phyloP scores from a whole-genome alignment of 2,888 invertebrate species.

The Carabus problematicus region DNA sequence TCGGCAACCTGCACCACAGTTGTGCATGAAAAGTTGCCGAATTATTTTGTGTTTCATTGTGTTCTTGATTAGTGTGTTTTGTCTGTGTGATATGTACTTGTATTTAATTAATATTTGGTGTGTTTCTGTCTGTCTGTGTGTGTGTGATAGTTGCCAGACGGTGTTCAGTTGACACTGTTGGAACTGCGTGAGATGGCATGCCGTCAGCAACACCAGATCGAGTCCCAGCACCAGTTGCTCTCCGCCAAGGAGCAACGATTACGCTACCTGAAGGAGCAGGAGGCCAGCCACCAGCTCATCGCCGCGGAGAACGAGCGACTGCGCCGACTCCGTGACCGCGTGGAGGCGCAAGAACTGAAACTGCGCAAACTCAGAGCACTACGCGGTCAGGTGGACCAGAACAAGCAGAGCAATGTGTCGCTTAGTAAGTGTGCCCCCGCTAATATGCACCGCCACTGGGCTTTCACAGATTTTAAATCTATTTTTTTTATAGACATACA shows the following conservation, averaged over 20 bases:
- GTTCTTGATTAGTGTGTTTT: too few relatives aligned
- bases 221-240: slow-evolving; percentile 90
- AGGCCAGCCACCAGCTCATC: slow-evolving; percentile 77
- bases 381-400: slow-evolving; percentile 92
- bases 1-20: too few relatives aligned
- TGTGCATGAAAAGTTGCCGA: too few relatives aligned
- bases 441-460: too few relatives aligned
- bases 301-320: slow-evolving; percentile 89
- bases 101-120: neutral
- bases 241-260: slow-evolving; percentile 92
- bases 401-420: slow-evolving; percentile 89
- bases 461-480: too few relatives aligned
- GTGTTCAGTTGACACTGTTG: slow-evolving; percentile 89
- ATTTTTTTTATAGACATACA: too few relatives aligned
- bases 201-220: slow-evolving; percentile 97
- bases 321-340: slow-evolving; percentile 85
- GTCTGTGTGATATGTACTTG: too few relatives aligned
- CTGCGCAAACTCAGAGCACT: slow-evolving; percentile 89
- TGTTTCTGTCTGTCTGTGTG: slow-evolving; percentile 45
- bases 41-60: too few relatives aligned
- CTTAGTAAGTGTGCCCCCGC: slow-evolving; percentile 89
- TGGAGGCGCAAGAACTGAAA: slow-evolving; percentile 95
- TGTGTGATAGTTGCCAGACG: slow-evolving; percentile 83
- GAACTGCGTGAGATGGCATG: slow-evolving; percentile 98
- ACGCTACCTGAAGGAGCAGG: slow-evolving; percentile 93